phyloP scores from a whole-genome alignment of 2,888 invertebrate species.

The Cosmia pyralina region DNA sequence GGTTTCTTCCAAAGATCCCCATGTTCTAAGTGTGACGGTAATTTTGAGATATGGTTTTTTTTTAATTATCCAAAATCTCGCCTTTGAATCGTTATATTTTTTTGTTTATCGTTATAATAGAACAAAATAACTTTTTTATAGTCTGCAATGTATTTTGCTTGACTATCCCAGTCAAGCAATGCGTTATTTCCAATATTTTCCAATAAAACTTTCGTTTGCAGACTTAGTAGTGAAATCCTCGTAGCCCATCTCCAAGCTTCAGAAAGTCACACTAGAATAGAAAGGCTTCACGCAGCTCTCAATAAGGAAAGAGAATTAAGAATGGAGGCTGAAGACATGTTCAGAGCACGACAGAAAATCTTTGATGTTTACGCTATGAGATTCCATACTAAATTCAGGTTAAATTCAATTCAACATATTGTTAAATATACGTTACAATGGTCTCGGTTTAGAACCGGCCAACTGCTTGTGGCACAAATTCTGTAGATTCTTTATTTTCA shows the following conservation, averaged over 20 bases:
- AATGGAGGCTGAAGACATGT: conserved; percentile 82
- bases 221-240: conserved; percentile 87
- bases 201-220: conserved; percentile 58
- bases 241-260: conserved; percentile 87
- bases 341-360: conserved; percentile 81
- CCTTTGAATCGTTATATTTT: no score
- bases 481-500: background rate
- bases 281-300: conserved; percentile 77
- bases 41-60: no score
- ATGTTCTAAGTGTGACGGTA: no score
- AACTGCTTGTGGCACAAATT: background rate
- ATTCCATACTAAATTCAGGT: conserved; percentile 85
- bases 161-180: background rate
- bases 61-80: no score
- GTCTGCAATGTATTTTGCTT: no score
- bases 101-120: no score
- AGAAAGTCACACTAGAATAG: conserved; percentile 83
- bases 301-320: conserved; percentile 82
- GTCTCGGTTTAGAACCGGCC: background rate
- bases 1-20: no score
- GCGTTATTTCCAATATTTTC: background rate
- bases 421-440: background rate
- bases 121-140: no score
- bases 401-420: conserved; percentile 14
- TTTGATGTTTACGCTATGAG: conserved; percentile 83